Conservation (phyloP, 1,140 invertebrate genomes). For the Euwallacea fornicatus region DNA sequence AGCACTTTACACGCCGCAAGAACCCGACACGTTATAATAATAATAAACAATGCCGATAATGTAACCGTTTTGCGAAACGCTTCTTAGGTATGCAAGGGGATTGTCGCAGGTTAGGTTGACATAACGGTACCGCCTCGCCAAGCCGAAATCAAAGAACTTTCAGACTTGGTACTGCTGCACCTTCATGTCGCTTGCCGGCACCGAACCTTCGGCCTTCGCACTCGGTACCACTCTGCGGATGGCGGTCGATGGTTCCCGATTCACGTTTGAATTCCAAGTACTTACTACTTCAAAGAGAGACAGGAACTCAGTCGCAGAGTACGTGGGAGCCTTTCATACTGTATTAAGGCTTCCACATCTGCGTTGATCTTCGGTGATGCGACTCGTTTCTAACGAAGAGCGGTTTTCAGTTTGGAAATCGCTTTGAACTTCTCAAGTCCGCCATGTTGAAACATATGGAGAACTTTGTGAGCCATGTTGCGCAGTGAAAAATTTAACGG, state of each 20-base stretch:
- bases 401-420: no score
- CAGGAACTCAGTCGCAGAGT: neutral
- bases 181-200: neutral
- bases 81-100: neutral
- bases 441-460: no score
- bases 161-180: neutral
- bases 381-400: no score
- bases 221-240: conserved; percentile 4
- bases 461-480: no score
- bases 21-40: neutral
- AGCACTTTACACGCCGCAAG: neutral
- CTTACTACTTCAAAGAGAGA: neutral
- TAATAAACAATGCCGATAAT: conserved; percentile 7
- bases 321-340: neutral
- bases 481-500: no score
- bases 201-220: conserved; percentile 12
- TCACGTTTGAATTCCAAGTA: neutral
- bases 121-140: conserved; percentile 14
- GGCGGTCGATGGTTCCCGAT: neutral
- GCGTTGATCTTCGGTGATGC: no score
- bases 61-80: conserved; percentile 12
- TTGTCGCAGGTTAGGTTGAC: conserved; percentile 16
- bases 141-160: conserved; percentile 15
- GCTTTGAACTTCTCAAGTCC: no score
- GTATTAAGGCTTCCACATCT: no score